Conservation (phyloP, 1,140 invertebrate genomes). For the Brachionus plicatilis region DNA sequence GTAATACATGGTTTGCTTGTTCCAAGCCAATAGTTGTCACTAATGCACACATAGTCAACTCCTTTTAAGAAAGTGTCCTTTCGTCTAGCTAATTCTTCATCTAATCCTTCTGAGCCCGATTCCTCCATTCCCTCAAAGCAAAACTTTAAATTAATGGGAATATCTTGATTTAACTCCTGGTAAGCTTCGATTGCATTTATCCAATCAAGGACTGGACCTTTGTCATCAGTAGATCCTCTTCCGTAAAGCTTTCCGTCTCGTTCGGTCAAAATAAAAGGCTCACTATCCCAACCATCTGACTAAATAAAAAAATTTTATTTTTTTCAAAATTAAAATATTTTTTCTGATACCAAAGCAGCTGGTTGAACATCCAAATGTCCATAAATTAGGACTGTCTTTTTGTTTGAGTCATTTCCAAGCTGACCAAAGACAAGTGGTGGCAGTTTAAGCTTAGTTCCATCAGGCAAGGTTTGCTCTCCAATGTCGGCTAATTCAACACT, state of each 20-base stretch:
- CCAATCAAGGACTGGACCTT: slow-evolving; percentile 76
- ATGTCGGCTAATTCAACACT: slow-evolving; percentile 70
- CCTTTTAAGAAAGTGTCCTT: slow-evolving; percentile 48
- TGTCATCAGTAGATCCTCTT: slow-evolving; percentile 86
- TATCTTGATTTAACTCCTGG: slow-evolving; percentile 61
- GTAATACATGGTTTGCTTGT: slow-evolving; percentile 92
- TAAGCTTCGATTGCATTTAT: slow-evolving; percentile 84
- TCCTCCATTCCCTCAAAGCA: slow-evolving; percentile 98
- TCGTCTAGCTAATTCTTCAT: slow-evolving; percentile 67
- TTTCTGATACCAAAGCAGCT: slow-evolving; percentile 62
- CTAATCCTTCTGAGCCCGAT: slow-evolving; percentile 85
- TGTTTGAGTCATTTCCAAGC: slow-evolving; percentile 74
- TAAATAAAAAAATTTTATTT: slow-evolving; percentile 43
- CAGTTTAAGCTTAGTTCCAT: slow-evolving; percentile 68
- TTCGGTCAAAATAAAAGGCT: slow-evolving; percentile 83
- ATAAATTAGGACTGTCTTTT: slow-evolving; percentile 86
- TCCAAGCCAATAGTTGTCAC: slow-evolving; percentile 97
- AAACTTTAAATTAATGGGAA: slow-evolving; percentile 85
- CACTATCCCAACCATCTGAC: slow-evolving; percentile 88
- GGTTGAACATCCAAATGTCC: slow-evolving; percentile 98
- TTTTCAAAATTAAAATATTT: neutral
- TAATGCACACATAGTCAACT: slow-evolving; percentile 92
- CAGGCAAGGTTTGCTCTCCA: slow-evolving; percentile 67
- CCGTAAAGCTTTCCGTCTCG: slow-evolving; percentile 85
- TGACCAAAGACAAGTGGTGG: slow-evolving; percentile 81